Evolutionary conservation across 2,113 vertebrate genomes (phyloP).

Genomic region (Toxotes chatareus): DNA sequence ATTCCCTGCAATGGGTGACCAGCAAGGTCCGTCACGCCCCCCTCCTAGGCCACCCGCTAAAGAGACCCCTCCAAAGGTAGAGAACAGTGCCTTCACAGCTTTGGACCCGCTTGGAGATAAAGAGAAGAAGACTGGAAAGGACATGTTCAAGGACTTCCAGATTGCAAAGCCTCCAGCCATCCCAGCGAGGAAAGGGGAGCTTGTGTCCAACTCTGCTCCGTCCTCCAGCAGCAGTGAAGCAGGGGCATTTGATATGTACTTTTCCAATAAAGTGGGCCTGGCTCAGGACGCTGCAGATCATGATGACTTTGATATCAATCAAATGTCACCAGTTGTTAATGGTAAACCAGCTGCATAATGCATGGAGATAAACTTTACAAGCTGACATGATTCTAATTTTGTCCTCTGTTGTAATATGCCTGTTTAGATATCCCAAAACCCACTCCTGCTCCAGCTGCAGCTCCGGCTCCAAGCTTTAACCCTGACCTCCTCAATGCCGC

Average conservation of each 20-base stretch:
- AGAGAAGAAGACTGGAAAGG: constrained; percentile 91
- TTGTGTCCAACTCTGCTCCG: constrained; percentile 45
- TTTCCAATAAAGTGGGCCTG: constrained; percentile 86
- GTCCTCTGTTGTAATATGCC: not conserved
- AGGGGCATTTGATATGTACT: constrained; percentile 85
- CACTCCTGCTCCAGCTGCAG: constrained; percentile 60
- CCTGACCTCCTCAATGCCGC: constrained; percentile 66
- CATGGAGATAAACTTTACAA: not conserved
- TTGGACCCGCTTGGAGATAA: constrained; percentile 94
- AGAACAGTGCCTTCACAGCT: constrained; percentile 91
- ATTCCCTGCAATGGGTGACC: constrained; percentile 78
- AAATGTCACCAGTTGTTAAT: constrained; percentile 79
- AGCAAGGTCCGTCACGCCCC: constrained; percentile 84
- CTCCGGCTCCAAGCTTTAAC: constrained; percentile 44
- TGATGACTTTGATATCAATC: constrained; percentile 84
- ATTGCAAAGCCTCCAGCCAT: constrained; percentile 90
- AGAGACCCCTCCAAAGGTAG: constrained; percentile 84
- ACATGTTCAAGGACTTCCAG: constrained; percentile 98
- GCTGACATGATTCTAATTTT: not conserved
- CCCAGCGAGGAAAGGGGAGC: constrained; percentile 89
- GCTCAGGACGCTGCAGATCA: constrained; percentile 83
- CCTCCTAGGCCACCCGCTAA: constrained; percentile 85
- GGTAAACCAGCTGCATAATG: constrained; percentile 66
- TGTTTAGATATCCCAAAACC: constrained; percentile 83
- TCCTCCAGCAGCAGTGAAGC: constrained; percentile 68